Evolutionary conservation across 2,888 invertebrate genomes (phyloP).

Genomic region (Boloria euphrosyne): DNA sequence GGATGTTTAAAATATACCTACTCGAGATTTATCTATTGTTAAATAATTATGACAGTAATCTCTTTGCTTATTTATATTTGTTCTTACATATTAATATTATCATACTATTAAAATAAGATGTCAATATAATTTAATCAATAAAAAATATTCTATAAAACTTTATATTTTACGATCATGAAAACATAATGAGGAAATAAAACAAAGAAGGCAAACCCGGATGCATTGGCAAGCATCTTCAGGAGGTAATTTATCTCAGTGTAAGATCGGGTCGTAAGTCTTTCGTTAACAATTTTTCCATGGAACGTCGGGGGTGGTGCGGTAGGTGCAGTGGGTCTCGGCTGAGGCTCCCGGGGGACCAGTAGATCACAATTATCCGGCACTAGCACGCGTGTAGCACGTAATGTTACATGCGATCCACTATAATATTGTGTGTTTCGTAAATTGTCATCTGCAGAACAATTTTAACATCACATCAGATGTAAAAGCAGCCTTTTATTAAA

Average conservation of each 20-base stretch:
- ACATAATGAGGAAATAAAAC: slow-evolving; percentile 4
- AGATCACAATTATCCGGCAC: slow-evolving; percentile 73
- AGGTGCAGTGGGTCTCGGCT: slow-evolving; percentile 45
- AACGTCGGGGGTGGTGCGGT: slow-evolving; percentile 51
- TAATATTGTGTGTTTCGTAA: slow-evolving; percentile 49
- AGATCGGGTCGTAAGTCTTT: slow-evolving; percentile 52
- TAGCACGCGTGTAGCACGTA: slow-evolving; percentile 60
- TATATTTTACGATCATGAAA: no score
- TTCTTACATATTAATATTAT: no score
- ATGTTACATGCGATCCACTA: slow-evolving; percentile 46
- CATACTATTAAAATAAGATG: no score
- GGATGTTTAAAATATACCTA: slow-evolving; percentile 29
- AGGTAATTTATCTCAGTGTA: slow-evolving; percentile 45
- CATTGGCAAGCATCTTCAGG: slow-evolving; percentile 34
- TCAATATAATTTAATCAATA: no score
- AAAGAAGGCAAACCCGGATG: slow-evolving; percentile 17
- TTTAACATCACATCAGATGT: neutral
- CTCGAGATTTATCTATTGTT: slow-evolving; percentile 3
- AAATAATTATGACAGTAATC: neutral
- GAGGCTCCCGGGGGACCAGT: slow-evolving; percentile 60
- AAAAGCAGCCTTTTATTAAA: no score
- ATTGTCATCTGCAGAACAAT: slow-evolving; percentile 25
- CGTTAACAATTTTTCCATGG: slow-evolving; percentile 52
- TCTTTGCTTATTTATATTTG: no score
- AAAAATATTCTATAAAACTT: no score